Conservation (phyloP, 2,888 invertebrate species). For the Meiosimyza platycephala region DNA sequence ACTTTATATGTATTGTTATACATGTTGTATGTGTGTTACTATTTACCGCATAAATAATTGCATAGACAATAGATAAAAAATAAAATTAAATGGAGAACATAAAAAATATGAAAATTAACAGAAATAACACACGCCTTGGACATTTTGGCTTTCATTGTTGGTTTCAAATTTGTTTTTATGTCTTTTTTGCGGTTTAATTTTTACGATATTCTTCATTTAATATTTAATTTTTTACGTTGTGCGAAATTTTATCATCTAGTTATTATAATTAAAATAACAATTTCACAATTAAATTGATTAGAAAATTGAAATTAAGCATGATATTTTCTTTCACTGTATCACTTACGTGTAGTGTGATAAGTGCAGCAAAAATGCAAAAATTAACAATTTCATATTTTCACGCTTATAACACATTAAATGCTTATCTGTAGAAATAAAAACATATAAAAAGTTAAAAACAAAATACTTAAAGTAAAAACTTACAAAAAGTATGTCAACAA, state of each 20-base stretch:
- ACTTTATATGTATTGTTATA: not conserved
- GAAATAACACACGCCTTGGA: slow-evolving; percentile 1
- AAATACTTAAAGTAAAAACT: too few species aligned
- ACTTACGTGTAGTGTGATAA: too few species aligned
- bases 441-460: too few species aligned
- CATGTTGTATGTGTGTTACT: not conserved
- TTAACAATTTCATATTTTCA: too few species aligned
- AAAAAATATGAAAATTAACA: slow-evolving; percentile 1
- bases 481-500: too few species aligned
- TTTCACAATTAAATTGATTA: too few species aligned
- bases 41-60: slow-evolving; percentile 13
- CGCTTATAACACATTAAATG: too few species aligned
- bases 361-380: too few species aligned
- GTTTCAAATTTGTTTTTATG: not conserved
- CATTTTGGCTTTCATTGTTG: too few species aligned
- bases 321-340: too few species aligned
- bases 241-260: slow-evolving; percentile 6
- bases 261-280: slow-evolving; percentile 1
- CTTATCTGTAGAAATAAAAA: too few species aligned
- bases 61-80: not conserved
- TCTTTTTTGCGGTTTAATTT: not conserved
- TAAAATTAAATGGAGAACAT: not conserved
- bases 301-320: too few species aligned
- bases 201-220: not conserved
- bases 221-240: not conserved